Base-by-base conservation (phyloP, 1,140 invertebrate genomes). In the Trypoxylus dichotomus region DNA sequence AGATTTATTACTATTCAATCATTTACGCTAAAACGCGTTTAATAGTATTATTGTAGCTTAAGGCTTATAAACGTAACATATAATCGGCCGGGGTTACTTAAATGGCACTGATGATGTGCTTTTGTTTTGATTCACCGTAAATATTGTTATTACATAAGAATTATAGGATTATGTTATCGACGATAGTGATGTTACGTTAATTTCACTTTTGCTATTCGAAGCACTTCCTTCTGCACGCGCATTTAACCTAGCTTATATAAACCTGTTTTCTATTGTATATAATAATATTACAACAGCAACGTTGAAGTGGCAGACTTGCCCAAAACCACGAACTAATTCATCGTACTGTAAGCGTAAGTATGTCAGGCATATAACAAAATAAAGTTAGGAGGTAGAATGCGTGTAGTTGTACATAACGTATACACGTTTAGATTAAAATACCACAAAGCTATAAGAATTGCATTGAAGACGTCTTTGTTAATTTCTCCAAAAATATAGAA, bases 241-340 rank as follows among this genome's bases (percentile, higher is more conserved):
- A 68, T 19, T 68, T 68, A 68, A 24, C 15, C 47, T 54, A 15
- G 60, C 24, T 68, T 68, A 68, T 68, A 24, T 68, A 68, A 68
- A 68, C 60, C 60, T 29, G 60, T 68, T 68, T 68, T 68, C 60
- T 68, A 68, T 68, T 68, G 60, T 68, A 54, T 54, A n/a, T 54
- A 29, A 24, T 24, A 24, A 7, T 24, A 68, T 68, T 68, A 29
- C 24, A 29, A 29, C 19, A 68, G 47, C 47, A 68, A 13, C 3
- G 47, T 68, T 68, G 27, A 68, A 29, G 3, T 24, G 21, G 24
- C 13, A 68, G 21, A 68, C 24, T 15, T 68, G 60, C 8, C 60
- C 60, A 68, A 68, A 68, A 68, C 60, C 60, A 27, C 60, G 60
- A 25, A 68, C 24, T 68, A 68, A 29, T 68, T 68, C 60, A 15